Conservation (phyloP, 2,113 vertebrate species). For the Natator depressus region DNA sequence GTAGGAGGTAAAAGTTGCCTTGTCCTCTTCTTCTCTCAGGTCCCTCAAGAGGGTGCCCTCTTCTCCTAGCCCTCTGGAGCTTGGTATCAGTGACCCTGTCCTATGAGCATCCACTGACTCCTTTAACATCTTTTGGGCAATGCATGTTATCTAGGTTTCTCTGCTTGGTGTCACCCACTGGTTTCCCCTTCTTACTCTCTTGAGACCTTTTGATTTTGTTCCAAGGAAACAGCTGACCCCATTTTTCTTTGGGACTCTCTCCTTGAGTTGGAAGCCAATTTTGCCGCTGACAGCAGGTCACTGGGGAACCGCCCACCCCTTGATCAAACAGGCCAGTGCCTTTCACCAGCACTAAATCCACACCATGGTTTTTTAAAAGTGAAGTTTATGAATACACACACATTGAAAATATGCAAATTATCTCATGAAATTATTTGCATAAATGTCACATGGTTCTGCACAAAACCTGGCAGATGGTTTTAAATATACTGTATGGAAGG, state of each 20-base stretch:
- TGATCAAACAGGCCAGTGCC: neutral
- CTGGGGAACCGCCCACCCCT: neutral
- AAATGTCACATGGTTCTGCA: rapidly evolving
- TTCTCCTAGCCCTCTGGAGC: neutral
- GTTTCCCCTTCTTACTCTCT: neutral
- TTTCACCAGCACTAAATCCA: neutral
- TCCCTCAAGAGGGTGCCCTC: neutral
- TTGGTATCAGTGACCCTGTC: neutral
- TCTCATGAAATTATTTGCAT: neutral
- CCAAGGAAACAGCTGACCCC: neutral
- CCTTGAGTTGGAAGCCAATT: neutral
- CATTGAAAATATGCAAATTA: neutral
- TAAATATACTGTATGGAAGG: rapidly evolving
- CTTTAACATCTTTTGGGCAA: neutral
- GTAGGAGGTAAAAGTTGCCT: neutral
- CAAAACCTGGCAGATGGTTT: rapidly evolving
- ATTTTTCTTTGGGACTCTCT: neutral
- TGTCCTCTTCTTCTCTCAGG: neutral
- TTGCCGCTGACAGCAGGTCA: neutral
- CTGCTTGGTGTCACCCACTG: neutral
- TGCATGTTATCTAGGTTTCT: neutral
- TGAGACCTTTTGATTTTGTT: neutral
- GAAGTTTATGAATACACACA: neutral
- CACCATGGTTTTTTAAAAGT: neutral
- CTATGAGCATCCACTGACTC: neutral